Evolutionary conservation across 2,113 vertebrate species (phyloP).

Genomic region (Montifringilla adamsi): DNA sequence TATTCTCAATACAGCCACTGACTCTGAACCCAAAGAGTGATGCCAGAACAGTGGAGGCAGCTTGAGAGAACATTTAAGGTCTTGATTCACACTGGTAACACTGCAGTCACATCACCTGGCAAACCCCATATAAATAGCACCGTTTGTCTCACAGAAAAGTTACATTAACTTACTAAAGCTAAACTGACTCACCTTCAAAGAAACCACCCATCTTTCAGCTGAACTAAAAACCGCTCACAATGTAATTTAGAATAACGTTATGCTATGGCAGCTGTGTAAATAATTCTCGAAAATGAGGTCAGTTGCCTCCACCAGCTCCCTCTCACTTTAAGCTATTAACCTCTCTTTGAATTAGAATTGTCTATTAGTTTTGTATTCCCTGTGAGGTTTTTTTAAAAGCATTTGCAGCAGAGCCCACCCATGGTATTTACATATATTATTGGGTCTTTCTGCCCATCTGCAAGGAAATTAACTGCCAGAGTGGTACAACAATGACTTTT

Average conservation of each 20-base stretch:
- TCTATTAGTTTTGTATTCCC: not conserved
- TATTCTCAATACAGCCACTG: not conserved
- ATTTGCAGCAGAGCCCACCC: not conserved
- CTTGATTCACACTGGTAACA: not conserved
- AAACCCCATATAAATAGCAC: not conserved
- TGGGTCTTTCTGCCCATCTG: not conserved
- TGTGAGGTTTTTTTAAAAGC: not conserved
- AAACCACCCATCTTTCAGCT: not conserved
- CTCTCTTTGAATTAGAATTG: not conserved
- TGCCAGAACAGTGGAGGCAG: not conserved
- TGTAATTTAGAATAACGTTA: not conserved
- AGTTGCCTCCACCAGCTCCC: not conserved
- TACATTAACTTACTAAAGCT: not conserved
- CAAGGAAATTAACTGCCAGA: not conserved
- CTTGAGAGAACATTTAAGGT: not conserved
- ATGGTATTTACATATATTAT: not conserved
- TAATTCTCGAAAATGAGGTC: not conserved
- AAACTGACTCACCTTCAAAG: not conserved
- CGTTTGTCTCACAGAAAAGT: not conserved
- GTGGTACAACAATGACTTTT: not conserved
- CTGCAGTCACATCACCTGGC: not conserved
- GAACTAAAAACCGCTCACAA: not conserved
- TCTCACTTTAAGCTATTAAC: not conserved
- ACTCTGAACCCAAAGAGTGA: not conserved
- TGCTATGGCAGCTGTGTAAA: not conserved